phyloP scores from a whole-genome alignment of 2,888 invertebrate species.

The Pemphredon lugubris region DNA sequence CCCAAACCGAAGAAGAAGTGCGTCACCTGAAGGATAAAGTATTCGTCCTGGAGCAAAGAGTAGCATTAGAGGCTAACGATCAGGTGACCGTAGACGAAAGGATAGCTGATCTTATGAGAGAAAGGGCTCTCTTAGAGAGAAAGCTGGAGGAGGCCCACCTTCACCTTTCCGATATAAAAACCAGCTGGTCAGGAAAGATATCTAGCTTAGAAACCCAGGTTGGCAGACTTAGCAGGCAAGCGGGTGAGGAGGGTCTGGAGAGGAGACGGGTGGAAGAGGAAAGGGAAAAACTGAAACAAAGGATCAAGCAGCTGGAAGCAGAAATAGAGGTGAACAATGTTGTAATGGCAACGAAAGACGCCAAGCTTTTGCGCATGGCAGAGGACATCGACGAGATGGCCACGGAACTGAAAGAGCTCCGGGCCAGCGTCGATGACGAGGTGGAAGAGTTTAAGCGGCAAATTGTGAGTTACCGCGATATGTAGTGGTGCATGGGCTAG shows the following conservation, averaged over 20 bases:
- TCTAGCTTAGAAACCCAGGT: slow-evolving; percentile 94
- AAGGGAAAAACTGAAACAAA: slow-evolving; percentile 86
- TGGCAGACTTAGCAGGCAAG: slow-evolving; percentile 90
- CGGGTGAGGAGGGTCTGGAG: slow-evolving; percentile 92
- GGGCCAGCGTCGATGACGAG: slow-evolving; percentile 80
- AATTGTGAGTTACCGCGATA: slow-evolving; percentile 81
- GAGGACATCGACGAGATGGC: slow-evolving; percentile 89
- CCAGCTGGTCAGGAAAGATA: slow-evolving; percentile 95
- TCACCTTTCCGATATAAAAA: slow-evolving; percentile 94
- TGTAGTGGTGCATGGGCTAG: slow-evolving; percentile 72
- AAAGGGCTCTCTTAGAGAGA: slow-evolving; percentile 87
- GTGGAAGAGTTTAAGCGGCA: slow-evolving; percentile 79
- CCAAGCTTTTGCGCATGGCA: slow-evolving; percentile 87
- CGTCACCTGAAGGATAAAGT: slow-evolving; percentile 86
- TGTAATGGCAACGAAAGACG: slow-evolving; percentile 86
- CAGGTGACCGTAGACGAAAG: slow-evolving; percentile 82
- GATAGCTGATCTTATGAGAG: slow-evolving; percentile 83
- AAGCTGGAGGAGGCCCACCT: slow-evolving; percentile 92
- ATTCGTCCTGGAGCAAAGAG: slow-evolving; percentile 82
- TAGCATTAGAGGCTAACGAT: slow-evolving; percentile 80
- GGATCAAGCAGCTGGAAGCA: slow-evolving; percentile 85
- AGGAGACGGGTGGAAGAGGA: slow-evolving; percentile 88
- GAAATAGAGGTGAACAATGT: slow-evolving; percentile 86
- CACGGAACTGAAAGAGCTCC: slow-evolving; percentile 83
- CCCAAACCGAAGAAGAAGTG: slow-evolving; percentile 89